phyloP scores from a whole-genome alignment of 2,797 vertebrate genomes.

The Vireo griseus region DNA sequence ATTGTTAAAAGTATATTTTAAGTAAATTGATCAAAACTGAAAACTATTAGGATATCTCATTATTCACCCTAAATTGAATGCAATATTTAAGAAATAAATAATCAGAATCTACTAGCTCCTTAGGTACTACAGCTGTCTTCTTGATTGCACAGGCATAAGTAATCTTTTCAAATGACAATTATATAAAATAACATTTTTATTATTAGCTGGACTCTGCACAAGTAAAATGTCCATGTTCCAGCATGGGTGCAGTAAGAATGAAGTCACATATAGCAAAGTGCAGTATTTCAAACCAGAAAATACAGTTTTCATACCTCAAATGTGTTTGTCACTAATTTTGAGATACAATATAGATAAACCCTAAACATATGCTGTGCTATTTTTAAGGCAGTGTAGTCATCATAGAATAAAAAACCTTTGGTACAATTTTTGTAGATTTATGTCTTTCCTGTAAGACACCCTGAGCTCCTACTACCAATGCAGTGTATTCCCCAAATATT shows the following conservation, averaged over 20 bases:
- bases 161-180: neutral
- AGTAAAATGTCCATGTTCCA: neutral
- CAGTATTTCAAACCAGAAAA: neutral
- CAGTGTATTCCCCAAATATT: neutral
- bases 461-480: accelerated
- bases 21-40: neutral
- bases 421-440: neutral
- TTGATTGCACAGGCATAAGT: neutral
- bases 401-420: neutral
- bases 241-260: neutral
- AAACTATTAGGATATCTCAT: neutral
- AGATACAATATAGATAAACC: neutral
- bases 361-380: neutral
- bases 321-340: neutral
- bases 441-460: neutral
- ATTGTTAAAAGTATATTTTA: neutral
- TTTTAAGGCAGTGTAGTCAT: neutral
- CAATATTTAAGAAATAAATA: neutral
- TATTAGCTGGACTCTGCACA: neutral
- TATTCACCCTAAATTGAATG: neutral
- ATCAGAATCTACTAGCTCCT: neutral
- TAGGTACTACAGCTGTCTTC: neutral
- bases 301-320: neutral
- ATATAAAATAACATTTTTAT: neutral
- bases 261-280: neutral